Conservation (phyloP, 1,140 invertebrate genomes). For the Zaprionus tsacasi region DNA sequence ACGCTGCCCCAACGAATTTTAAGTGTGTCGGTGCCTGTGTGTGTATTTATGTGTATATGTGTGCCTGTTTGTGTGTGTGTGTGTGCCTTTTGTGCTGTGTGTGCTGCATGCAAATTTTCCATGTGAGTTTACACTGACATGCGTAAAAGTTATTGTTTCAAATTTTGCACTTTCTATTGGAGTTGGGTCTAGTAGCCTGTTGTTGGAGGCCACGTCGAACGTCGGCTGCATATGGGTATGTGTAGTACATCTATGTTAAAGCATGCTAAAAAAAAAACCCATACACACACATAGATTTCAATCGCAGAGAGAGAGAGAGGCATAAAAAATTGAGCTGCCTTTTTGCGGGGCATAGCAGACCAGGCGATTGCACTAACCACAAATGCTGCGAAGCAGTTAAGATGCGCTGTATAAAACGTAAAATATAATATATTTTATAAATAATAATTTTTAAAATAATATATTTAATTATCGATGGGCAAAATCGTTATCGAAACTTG, state of each 20-base stretch:
- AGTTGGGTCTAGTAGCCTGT: constrained; percentile 40
- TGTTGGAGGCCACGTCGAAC: constrained; percentile 20
- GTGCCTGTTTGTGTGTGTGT: constrained; percentile 12
- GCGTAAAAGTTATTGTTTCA: constrained; percentile 81
- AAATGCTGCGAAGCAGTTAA: not conserved
- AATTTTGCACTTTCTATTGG: constrained; percentile 77
- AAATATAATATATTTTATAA: too few species aligned
- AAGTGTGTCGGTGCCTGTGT: not conserved
- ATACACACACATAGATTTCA: constrained; percentile 16
- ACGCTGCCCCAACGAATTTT: constrained; percentile 8
- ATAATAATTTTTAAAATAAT: too few species aligned
- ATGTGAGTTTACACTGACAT: constrained; percentile 74
- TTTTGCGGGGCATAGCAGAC: constrained; percentile 1
- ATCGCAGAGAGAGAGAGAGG: constrained; percentile 9
- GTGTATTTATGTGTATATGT: constrained; percentile 3
- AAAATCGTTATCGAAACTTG: constrained; percentile 5
- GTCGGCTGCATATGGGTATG: not conserved
- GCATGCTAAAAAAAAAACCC: constrained; percentile 14
- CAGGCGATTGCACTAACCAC: not conserved
- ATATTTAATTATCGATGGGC: not conserved
- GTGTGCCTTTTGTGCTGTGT: constrained; percentile 33
- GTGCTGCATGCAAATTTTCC: constrained; percentile 66
- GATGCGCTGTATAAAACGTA: not conserved
- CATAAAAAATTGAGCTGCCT: not conserved
- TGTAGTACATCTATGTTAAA: constrained; percentile 3